Evolutionary conservation across 2,113 vertebrate genomes (phyloP).

Genomic region (Amazona vittata): DNA sequence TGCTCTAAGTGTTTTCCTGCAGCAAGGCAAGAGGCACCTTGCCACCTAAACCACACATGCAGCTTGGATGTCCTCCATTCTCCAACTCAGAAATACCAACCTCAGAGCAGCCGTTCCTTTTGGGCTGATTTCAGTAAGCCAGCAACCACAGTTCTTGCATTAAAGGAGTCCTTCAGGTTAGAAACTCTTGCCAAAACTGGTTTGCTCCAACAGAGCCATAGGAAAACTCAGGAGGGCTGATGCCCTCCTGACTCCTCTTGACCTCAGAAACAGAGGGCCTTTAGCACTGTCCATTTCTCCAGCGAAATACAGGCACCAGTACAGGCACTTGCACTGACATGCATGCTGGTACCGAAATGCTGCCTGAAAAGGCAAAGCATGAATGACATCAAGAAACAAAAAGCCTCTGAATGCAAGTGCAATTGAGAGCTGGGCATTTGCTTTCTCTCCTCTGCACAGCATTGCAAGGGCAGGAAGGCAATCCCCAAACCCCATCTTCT

Average conservation of each 20-base stretch:
- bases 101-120: neutral
- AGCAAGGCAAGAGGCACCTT: neutral
- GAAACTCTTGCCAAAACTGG: neutral
- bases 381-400: neutral
- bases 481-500: neutral
- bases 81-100: neutral
- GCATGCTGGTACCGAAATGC: neutral
- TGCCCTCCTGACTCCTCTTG: neutral
- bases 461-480: neutral
- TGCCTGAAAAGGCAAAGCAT: neutral
- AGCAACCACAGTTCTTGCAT: neutral
- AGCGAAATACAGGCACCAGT: neutral
- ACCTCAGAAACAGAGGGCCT: neutral
- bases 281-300: neutral
- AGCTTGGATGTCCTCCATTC: neutral
- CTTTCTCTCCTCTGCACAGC: neutral
- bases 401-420: rapidly evolving
- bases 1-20: neutral
- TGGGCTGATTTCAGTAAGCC: neutral
- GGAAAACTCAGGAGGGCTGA: neutral
- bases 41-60: neutral
- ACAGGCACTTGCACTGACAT: neutral
- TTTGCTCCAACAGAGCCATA: neutral
- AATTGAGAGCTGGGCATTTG: neutral
- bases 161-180: neutral